A percentile compares a stretch with the other conserved stretches of the same genome.
These are phyloP conservation scores for Rhabdophis nuchalis DNA, from an alignment of 2,797 vertebrate genomes.

Conservation along the genomic window DNA sequence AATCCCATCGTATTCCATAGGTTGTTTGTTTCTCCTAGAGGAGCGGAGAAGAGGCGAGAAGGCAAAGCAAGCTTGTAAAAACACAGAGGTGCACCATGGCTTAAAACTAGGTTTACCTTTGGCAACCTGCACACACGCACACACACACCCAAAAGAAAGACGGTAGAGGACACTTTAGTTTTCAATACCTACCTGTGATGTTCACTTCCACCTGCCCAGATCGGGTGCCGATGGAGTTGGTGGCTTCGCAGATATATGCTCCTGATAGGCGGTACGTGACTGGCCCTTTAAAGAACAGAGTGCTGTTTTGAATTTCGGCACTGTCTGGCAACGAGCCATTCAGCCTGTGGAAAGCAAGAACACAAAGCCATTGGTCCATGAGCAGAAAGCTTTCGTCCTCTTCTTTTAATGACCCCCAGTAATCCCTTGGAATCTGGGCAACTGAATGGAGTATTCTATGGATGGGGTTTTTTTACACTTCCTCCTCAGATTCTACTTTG, in stretches of 20 bases:
- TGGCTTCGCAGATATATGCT: slow-evolving; percentile 91
- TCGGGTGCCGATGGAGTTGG: slow-evolving; percentile 89
- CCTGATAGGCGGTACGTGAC: slow-evolving; percentile 87
- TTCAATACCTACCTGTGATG: slow-evolving; percentile 86
- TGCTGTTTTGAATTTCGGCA: slow-evolving; percentile 93
- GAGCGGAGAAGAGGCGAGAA: fast-evolving
- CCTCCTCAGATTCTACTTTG: too few species aligned
- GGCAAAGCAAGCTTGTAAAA: not conserved
- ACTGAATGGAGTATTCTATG: too few species aligned
- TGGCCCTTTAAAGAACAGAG: slow-evolving; percentile 88
- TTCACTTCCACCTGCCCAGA: slow-evolving; percentile 94
- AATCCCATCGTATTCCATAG: not conserved
- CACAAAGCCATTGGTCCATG: not conserved
- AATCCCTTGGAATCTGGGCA: too few species aligned
- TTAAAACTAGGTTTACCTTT: too few species aligned
- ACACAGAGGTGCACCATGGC: not conserved
- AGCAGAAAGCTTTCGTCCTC: not conserved
- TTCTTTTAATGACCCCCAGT: too few species aligned
- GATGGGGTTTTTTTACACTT: too few species aligned
- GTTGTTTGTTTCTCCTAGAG: too few species aligned
- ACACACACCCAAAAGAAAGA: too few species aligned
- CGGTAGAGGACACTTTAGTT: not conserved
- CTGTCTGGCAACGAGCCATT: slow-evolving; percentile 90
- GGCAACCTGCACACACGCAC: too few species aligned
- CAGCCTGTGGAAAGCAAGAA: slow-evolving; percentile 71